phyloP scores from a whole-genome alignment of 2,797 vertebrate genomes.

The Sardinella longiceps region DNA sequence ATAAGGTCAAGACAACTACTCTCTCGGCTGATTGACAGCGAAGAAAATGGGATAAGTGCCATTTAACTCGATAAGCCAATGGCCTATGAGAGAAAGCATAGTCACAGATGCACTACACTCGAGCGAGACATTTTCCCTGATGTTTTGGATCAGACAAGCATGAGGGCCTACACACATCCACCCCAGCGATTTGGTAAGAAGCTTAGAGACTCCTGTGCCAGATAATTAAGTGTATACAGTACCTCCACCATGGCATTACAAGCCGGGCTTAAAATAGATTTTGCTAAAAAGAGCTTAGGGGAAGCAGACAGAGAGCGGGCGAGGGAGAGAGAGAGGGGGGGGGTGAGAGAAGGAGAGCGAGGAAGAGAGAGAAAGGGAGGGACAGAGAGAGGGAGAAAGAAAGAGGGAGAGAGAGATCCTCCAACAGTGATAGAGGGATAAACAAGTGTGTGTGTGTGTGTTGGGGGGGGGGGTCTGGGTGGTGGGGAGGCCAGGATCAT shows the following conservation, averaged over 20 bases:
- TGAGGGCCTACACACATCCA: constrained; percentile 39
- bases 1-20: not conserved
- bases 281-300: constrained; percentile 49
- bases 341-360: not conserved
- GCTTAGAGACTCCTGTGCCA: constrained; percentile 52
- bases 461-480: not conserved
- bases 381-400: not conserved
- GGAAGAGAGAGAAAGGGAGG: not conserved
- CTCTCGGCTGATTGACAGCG: not conserved
- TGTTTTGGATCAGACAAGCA: constrained; percentile 27
- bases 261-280: constrained; percentile 52
- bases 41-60: constrained; percentile 6
- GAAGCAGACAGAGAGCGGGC: constrained; percentile 31
- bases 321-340: constrained; percentile 23
- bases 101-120: constrained; percentile 8
- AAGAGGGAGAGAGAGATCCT: not conserved
- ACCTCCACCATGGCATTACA: constrained; percentile 39
- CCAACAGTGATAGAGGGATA: not conserved
- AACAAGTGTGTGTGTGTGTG: too few relatives aligned
- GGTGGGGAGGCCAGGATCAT: not conserved
- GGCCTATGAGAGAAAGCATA: not conserved
- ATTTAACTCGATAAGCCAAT: constrained; percentile 22
- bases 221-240: constrained; percentile 58
- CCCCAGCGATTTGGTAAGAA: constrained; percentile 45
- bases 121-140: not conserved